Base-by-base conservation (phyloP, 2,797 vertebrate genomes). In the Eupleurogrammus muticus region DNA sequence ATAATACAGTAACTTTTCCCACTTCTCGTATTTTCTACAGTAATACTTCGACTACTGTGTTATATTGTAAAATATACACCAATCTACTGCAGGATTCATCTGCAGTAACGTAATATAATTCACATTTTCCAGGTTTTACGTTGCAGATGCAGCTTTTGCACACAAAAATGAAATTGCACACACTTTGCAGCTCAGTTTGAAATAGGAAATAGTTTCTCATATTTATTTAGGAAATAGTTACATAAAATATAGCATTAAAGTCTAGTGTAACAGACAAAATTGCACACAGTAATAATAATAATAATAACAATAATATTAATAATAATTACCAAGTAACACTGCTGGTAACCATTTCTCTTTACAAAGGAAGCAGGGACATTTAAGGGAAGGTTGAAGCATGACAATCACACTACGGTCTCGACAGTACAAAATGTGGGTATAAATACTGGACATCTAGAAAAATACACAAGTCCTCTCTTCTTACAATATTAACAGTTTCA, bases 401-500 rank as follows among this genome's bases (percentile, higher is more conserved):
- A 91, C 90, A 93, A 92, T 93, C 94, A 92, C 92, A 87, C 94
- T 93, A 95, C 92, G 94, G 91, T 85, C 88, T 77, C 17, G 89
- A 95, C 95, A 77, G 95, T 97, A 97, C 96, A 96, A 96, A 96
- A 92, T 94, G 91, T 93, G 92, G 92, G 90, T 96, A 97, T 97
- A 97, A 97, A 97, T 96, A 97, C 93, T 95, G 90, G 90, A 95
- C 95, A 90, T 80, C 96, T 97, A 96, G 94, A 96, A 97, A 97
- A 97, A 97, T 97, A 97, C 94, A 94, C 91, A 83, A 90, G 94
- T 94, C 92, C 82, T 95, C 94, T 94, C 90, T 95, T 94, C 94
- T 92, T 92, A 95, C 92, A 92, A 93, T 90, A 95, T 95, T 93
- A 95, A 96, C 93, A 93, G 87, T 89, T 84, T 94, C 80, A 92